Percentiles rank a stretch among this genome's conserved stretches.
Evolutionary conservation across 2,113 vertebrate species (phyloP).

Genomic region (Sorex araneus): DNA sequence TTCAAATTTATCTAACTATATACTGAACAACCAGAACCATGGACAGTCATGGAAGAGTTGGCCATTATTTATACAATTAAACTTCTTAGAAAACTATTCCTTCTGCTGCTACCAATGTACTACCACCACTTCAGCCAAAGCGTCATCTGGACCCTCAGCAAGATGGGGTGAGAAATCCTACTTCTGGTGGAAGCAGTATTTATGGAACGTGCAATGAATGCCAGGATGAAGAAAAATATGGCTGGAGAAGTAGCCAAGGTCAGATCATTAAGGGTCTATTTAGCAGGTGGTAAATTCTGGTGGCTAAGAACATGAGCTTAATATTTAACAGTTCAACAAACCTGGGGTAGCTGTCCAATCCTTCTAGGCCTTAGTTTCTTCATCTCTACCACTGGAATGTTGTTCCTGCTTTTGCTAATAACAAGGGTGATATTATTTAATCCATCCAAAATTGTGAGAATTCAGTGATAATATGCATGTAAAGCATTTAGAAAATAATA

Average conservation of each 20-base stretch:
- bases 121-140: conserved; percentile 53
- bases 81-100: conserved; percentile 56
- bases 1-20: neutral
- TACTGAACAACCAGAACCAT: neutral
- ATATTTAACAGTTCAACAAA: neutral
- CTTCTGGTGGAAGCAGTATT: conserved; percentile 45
- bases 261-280: conserved; percentile 23
- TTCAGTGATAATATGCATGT: neutral
- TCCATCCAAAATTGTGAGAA: neutral
- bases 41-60: neutral
- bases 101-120: conserved; percentile 36
- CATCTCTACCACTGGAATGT: neutral
- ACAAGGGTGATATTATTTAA: neutral
- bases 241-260: conserved; percentile 46
- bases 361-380: conserved; percentile 32
- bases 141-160: conserved; percentile 67
- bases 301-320: conserved; percentile 19
- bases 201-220: neutral
- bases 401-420: neutral
- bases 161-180: conserved; percentile 37
- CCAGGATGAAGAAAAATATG: conserved; percentile 5
- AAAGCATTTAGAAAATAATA: conserved; percentile 7
- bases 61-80: conserved; percentile 45
- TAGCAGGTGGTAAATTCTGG: conserved; percentile 19
- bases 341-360: neutral